Evolutionary conservation across 2,113 vertebrate genomes (phyloP), one percentile per base, ranked within the genome.

Genomic region (Anseranas semipalmata): DNA sequence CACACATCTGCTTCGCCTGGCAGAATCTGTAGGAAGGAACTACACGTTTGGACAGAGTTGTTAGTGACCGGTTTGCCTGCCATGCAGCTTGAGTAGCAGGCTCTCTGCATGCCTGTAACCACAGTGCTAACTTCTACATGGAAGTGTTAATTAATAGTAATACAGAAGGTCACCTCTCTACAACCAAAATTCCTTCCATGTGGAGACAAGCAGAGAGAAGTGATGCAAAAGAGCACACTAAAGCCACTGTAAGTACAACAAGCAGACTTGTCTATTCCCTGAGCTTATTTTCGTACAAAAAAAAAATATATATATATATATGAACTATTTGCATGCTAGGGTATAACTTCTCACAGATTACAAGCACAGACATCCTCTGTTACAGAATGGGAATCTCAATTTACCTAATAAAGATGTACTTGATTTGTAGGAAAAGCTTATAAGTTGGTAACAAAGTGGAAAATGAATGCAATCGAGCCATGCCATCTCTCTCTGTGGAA

Each of bases 91-190:
- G 2, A 81, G 59, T 4, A 80, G n/a, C 6, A 3, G 74, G 20
- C 15, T 58, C 24, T 48, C 82, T 76, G 55, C 24, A 37, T 14
- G 72, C 22, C 70, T 63, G 0, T 15, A 15, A 12, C 1, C 56
- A 35, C 66, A 35, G 35, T 78, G 65, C 12, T 74, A 78, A 87
- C 35, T 89, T 75, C 65, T 8, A 0, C 2, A 14, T 89, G 22
- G 25, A 93, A 91, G n/a, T 52, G 73, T 89, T 91, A 91, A 90
- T 92, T 94, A 92, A 74, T 86, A 52, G 78, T 45, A 76, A 63
- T 59, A 53, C 21, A 14, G 68, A 74, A 66, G 28, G 63, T 77
- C 72, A 62, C 12, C 39, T 82, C 43, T 73, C 59, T 67, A 45
- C 58, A 82, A 15, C 2, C 43, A 30, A 72, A 93, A 82, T n/a